Evolutionary conservation across 1,140 invertebrate species (phyloP), one percentile per base, ranked within the genome.

Genomic region (Drosophila rhopaloa): DNA sequence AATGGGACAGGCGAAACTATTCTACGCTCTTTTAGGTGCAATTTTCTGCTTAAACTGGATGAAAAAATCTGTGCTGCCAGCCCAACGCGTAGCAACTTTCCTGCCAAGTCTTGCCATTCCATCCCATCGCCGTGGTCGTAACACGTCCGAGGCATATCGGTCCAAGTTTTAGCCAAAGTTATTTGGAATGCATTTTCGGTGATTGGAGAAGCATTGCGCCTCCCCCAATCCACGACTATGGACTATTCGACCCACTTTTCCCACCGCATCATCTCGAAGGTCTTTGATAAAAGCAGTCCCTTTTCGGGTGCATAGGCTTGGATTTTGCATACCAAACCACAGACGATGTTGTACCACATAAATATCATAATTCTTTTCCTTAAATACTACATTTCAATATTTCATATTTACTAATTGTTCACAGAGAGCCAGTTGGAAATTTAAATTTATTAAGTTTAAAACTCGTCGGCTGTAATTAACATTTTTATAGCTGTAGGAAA

Each of bases 1-100:
- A 13, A 29, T 29, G 63, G 58, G 62, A 55, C 60, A 44, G 37
- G 40, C 50, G 59, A 84, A 84, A 84, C 67, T 85, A 85, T 84
- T 63, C 73, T 76, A 86, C 78, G 81, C 82, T 86, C 76, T 86
- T 78, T 84, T 84, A 86, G 73, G 82, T 84, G 81, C 74, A 84
- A 84, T 84, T 84, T 84, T 84, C 82, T 86, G 77, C 82, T 75
- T 86, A 61, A 85, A 70, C 77, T 61, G 74, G 77, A 75, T 86
- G 82, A 86, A 85, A 81, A 80, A 50, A 85, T 85, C 81, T 80
- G 65, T 51, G 71, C 55, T 66, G 66, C 56, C 62, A 58, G 48
- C 73, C 44, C 53, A 48, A 37, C 65, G 54, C 27, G 29, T 44
- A 48, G 19, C 40, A 50, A 32, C n/a, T 50, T 50, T 50, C 27